A percentile compares a stretch with the other conserved stretches of the same genome.
phyloP scores from a whole-genome alignment of 2,888 invertebrate species.

The Catocala fraxini region DNA sequence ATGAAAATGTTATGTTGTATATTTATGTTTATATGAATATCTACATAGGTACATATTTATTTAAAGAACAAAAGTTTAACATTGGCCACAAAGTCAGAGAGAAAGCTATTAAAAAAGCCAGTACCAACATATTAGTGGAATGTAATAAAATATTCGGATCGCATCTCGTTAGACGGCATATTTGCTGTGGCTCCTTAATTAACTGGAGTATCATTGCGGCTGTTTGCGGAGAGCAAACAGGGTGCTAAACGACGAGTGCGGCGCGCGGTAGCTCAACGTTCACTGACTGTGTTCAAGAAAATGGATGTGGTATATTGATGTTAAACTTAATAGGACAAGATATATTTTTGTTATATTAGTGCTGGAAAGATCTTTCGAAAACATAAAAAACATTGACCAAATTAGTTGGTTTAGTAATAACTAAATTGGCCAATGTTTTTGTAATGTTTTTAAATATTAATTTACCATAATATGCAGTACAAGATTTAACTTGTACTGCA shows the following conservation, averaged over 20 bases:
- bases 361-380: too few species aligned
- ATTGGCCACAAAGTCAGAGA: slow-evolving; percentile 11
- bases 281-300: not conserved
- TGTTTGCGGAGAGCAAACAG: slow-evolving; percentile 64
- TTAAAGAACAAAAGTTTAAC: not conserved
- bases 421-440: too few species aligned
- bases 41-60: not conserved
- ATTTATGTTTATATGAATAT: too few species aligned
- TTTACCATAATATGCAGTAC: too few species aligned
- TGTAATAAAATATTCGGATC: slow-evolving; percentile 58
- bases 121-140: slow-evolving; percentile 33
- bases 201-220: slow-evolving; percentile 68
- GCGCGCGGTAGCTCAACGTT: slow-evolving; percentile 37
- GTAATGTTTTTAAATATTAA: too few species aligned
- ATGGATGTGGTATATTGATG: slow-evolving; percentile 19
- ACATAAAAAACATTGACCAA: too few species aligned
- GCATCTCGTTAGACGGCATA: slow-evolving; percentile 60
- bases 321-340: not conserved
- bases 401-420: too few species aligned
- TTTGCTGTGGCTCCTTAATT: slow-evolving; percentile 74
- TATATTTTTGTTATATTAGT: too few species aligned
- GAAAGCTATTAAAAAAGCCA: slow-evolving; percentile 17
- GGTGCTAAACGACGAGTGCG: slow-evolving; percentile 44
- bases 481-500: too few species aligned
- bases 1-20: not conserved